A percentile compares a stretch with the other conserved stretches of the same genome.
These are phyloP conservation scores for Psittacus erithacus DNA, from an alignment of 2,113 vertebrate genomes.

Conservation along the genomic window DNA sequence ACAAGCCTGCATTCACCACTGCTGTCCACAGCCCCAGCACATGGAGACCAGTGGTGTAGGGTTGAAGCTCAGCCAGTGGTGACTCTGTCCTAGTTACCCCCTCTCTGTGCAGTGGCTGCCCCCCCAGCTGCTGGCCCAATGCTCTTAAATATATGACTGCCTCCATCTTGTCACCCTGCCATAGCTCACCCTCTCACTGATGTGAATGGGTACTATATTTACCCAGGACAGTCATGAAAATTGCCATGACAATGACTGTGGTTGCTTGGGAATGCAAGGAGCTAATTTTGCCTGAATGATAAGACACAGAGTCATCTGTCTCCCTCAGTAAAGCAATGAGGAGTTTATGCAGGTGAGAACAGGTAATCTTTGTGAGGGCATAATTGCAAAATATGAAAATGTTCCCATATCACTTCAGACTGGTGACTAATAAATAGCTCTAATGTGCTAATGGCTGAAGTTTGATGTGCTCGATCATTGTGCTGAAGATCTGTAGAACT, in stretches of 20 bases:
- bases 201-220: constrained; percentile 57
- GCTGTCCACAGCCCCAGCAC: not conserved
- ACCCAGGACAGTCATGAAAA: constrained; percentile 58
- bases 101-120: not conserved
- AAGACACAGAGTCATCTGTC: constrained; percentile 18
- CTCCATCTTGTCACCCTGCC: constrained; percentile 48
- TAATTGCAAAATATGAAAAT: constrained; percentile 53
- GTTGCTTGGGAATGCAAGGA: constrained; percentile 44
- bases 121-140: not conserved
- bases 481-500: constrained; percentile 13
- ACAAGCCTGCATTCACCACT: not conserved
- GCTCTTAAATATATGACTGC: constrained; percentile 25
- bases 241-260: constrained; percentile 62
- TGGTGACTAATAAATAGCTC: constrained; percentile 34
- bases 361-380: constrained; percentile 50
- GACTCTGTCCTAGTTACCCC: not conserved
- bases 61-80: not conserved
- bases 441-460: not conserved
- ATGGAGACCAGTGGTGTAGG: not conserved
- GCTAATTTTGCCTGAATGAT: constrained; percentile 11
- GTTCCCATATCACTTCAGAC: constrained; percentile 42
- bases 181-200: constrained; percentile 22
- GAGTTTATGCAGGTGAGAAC: constrained; percentile 62
- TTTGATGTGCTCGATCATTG: not conserved
- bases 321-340: not conserved